Evolutionary conservation across 2,797 vertebrate genomes (phyloP).

Genomic region (Megalops cyprinoides): DNA sequence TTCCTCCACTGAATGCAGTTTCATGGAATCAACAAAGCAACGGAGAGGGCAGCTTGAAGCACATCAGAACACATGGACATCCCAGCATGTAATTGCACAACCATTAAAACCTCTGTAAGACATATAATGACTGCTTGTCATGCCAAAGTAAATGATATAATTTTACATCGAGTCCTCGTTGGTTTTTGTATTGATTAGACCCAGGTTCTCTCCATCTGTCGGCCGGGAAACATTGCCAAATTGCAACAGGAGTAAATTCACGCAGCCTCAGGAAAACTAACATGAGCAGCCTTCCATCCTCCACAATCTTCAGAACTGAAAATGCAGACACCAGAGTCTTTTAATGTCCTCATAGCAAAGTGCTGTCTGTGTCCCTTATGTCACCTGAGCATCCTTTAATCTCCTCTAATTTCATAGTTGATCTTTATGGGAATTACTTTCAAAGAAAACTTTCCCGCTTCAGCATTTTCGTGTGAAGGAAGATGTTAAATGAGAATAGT

Average conservation of each 20-base stretch:
- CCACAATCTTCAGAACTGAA: slow-evolving; percentile 46
- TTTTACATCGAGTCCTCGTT: background rate
- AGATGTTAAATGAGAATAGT: slow-evolving; percentile 63
- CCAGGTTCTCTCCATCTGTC: slow-evolving; percentile 2
- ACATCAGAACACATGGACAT: background rate
- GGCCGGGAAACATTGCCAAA: background rate
- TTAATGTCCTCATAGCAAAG: slow-evolving; percentile 46
- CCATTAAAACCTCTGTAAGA: background rate
- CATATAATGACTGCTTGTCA: background rate
- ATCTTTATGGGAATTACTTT: slow-evolving; percentile 72
- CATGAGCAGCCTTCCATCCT: background rate
- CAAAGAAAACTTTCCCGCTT: slow-evolving; percentile 60
- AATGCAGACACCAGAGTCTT: slow-evolving; percentile 52
- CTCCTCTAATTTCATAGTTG: slow-evolving; percentile 69
- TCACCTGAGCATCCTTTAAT: slow-evolving; percentile 59
- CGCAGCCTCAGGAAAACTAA: background rate
- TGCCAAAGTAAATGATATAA: slow-evolving; percentile 8
- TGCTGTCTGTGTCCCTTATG: too few relatives aligned
- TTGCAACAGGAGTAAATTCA: background rate
- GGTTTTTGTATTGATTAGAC: background rate
- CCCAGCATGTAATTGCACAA: background rate
- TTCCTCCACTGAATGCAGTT: background rate
- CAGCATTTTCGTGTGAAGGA: slow-evolving; percentile 44
- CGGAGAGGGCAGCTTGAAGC: background rate
- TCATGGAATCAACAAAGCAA: background rate